Conservation (phyloP, 2,113 vertebrate species). For the Pelmatolapia mariae region DNA sequence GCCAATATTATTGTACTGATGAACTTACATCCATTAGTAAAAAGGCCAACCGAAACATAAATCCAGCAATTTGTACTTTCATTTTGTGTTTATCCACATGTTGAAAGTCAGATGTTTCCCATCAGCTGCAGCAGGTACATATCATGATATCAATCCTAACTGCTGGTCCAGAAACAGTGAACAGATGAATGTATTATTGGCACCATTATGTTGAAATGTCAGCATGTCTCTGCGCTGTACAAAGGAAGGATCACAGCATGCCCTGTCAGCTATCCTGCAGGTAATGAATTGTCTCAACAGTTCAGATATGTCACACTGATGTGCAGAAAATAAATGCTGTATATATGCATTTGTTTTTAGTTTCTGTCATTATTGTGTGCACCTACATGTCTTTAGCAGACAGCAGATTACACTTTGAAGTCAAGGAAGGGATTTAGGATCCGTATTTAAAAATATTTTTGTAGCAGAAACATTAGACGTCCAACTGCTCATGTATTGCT, state of each 20-base stretch:
- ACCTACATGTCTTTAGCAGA: not conserved
- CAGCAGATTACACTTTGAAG: not conserved
- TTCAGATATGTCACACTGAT: slow-evolving; percentile 10
- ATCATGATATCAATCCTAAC: slow-evolving; percentile 17
- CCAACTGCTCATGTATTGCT: not conserved
- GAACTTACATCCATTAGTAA: not conserved
- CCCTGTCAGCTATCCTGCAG: slow-evolving; percentile 30
- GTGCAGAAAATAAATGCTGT: not conserved
- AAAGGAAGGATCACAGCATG: slow-evolving; percentile 9
- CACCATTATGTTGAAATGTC: slow-evolving; percentile 60
- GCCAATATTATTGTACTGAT: not conserved
- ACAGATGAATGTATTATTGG: slow-evolving; percentile 53
- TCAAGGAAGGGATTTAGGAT: not conserved
- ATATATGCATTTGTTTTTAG: not conserved
- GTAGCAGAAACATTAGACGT: not conserved
- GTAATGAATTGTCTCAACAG: slow-evolving; percentile 27
- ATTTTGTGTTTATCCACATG: slow-evolving; percentile 1
- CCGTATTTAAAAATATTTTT: not conserved
- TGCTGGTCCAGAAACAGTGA: slow-evolving; percentile 43
- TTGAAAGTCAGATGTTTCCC: slow-evolving; percentile 28
- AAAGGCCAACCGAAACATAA: not conserved
- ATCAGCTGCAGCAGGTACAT: slow-evolving; percentile 4
- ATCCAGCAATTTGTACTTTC: not conserved
- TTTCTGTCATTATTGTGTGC: not conserved
- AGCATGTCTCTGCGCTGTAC: slow-evolving; percentile 9